Percentiles rank a stretch among this genome's conserved stretches.
phyloP scores from a whole-genome alignment of 2,797 vertebrate species.

The Morelia viridis region DNA sequence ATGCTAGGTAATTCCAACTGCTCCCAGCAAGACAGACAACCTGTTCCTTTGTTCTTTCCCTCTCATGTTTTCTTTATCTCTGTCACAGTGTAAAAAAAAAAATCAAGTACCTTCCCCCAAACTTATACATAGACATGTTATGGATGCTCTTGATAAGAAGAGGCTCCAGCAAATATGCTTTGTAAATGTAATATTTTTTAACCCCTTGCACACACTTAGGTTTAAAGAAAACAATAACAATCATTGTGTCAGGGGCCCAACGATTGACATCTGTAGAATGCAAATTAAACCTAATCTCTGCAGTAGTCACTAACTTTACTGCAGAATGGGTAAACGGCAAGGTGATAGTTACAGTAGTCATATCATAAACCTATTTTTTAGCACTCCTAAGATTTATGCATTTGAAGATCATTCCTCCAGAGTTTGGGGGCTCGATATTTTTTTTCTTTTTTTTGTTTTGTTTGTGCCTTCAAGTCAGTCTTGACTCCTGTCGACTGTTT shows the following conservation, averaged over 20 bases:
- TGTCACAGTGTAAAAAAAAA: background rate
- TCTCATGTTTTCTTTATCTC: background rate
- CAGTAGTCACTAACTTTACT: background rate
- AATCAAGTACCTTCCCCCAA: background rate
- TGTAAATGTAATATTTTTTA: background rate
- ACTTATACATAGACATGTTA: background rate
- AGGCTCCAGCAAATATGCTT: background rate
- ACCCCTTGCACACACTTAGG: background rate
- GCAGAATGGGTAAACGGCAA: background rate
- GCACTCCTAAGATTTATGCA: background rate
- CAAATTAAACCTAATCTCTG: background rate
- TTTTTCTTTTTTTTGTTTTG: too few species aligned
- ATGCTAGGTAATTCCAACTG: background rate
- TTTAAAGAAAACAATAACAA: background rate
- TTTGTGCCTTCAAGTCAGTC: too few species aligned
- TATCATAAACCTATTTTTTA: background rate
- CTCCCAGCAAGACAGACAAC: background rate
- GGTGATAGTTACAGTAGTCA: too few species aligned
- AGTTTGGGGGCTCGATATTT: too few species aligned
- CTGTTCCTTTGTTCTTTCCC: background rate
- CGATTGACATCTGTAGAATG: background rate
- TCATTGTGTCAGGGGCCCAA: background rate
- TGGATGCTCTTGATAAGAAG: background rate
- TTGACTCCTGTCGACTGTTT: background rate
- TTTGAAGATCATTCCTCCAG: too few species aligned